Conservation (phyloP, 2,113 vertebrate species). For the Crotalus viridis region DNA sequence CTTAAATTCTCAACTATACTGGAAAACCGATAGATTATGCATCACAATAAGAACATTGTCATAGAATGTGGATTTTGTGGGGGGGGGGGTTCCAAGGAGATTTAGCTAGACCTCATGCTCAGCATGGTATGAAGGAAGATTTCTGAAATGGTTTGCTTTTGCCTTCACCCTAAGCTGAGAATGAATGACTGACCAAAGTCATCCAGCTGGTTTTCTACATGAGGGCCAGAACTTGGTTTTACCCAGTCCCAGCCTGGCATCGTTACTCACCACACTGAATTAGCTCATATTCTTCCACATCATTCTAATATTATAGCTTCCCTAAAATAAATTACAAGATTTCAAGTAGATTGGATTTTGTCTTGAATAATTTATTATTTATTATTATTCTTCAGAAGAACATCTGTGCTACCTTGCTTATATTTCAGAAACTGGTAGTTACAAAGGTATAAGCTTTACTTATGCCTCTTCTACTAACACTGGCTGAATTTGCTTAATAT, state of each 20-base stretch:
- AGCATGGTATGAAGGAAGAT: not conserved
- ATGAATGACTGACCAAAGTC: not conserved
- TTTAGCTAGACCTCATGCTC: not conserved
- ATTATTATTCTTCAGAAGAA: not conserved
- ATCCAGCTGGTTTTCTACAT: not conserved
- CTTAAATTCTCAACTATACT: not conserved
- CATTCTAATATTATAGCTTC: not conserved
- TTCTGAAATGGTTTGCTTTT: not conserved
- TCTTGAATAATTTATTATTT: no score
- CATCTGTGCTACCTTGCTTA: not conserved
- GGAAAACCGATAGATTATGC: not conserved
- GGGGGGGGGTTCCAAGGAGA: not conserved
- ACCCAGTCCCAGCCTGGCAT: not conserved
- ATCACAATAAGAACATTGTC: not conserved
- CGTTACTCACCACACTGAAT: not conserved
- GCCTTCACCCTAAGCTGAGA: not conserved
- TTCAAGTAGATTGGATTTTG: not conserved
- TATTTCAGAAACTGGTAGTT: not conserved
- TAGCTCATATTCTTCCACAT: not conserved
- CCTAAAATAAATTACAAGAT: not conserved
- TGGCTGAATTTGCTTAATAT: not conserved
- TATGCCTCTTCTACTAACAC: not conserved
- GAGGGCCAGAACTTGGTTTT: not conserved
- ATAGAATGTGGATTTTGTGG: not conserved
- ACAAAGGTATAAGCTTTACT: not conserved